phyloP scores from a whole-genome alignment of 2,113 vertebrate genomes.

The Procavia capensis region DNA sequence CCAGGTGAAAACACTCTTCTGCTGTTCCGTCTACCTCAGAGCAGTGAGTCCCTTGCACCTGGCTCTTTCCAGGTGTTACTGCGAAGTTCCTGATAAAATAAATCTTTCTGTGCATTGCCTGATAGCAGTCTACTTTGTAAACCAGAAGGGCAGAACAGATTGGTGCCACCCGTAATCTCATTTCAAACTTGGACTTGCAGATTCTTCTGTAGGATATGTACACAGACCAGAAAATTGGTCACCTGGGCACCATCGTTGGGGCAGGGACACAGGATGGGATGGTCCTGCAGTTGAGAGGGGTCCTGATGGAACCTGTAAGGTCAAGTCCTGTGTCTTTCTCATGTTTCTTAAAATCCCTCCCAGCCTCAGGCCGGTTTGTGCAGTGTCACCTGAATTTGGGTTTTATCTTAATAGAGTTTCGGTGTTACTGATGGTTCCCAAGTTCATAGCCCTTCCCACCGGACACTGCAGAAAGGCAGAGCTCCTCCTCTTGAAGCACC shows the following conservation, averaged over 20 bases:
- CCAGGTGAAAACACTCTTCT: no score
- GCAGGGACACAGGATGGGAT: not conserved
- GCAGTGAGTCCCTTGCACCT: fast-evolving
- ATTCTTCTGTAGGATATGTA: not conserved
- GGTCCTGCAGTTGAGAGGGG: not conserved
- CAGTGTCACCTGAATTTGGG: not conserved
- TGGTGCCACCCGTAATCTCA: fast-evolving
- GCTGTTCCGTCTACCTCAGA: fast-evolving
- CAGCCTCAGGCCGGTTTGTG: not conserved
- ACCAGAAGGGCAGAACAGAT: not conserved
- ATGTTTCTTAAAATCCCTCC: not conserved
- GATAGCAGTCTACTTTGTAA: not conserved
- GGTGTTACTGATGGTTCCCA: not conserved
- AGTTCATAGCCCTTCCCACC: not conserved
- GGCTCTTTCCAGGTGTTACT: not conserved
- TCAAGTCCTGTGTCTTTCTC: not conserved
- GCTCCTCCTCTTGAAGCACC: not conserved
- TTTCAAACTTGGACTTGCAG: not conserved
- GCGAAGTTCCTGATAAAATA: not conserved
- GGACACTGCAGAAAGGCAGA: fast-evolving
- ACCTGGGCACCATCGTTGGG: not conserved
- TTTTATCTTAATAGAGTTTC: not conserved
- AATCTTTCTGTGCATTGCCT: not conserved
- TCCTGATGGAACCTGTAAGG: no score
- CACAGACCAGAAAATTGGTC: not conserved